Percentiles rank a stretch among this genome's conserved stretches.
Evolutionary conservation across 2,888 invertebrate genomes (phyloP).

Genomic region (Conops quadrifasciatus): DNA sequence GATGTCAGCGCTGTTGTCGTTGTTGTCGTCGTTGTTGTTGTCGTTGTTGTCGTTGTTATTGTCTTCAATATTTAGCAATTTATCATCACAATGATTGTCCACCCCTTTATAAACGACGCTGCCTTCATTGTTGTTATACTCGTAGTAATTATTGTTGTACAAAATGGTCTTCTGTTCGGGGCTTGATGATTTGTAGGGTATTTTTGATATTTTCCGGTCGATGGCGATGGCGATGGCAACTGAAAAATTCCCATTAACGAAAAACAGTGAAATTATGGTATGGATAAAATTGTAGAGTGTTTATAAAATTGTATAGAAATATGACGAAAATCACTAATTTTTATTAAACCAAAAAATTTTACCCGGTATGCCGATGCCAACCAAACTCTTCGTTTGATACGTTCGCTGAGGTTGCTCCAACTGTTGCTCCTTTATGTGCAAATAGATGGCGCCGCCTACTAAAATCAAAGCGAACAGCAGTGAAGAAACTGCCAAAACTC

Average conservation of each 20-base stretch:
- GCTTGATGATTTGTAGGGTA: background rate
- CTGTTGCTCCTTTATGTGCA: slow-evolving; percentile 52
- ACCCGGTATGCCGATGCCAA: background rate
- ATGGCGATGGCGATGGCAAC: slow-evolving; percentile 7
- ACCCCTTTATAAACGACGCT: background rate
- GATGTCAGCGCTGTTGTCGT: background rate
- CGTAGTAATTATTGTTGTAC: background rate
- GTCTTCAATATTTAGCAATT: background rate
- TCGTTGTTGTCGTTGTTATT: slow-evolving; percentile 4
- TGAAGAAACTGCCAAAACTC: slow-evolving; percentile 45
- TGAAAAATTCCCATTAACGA: background rate
- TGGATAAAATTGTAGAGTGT: too few species aligned
- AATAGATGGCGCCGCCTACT: slow-evolving; percentile 52
- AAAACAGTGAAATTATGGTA: too few species aligned
- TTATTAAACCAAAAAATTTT: too few species aligned
- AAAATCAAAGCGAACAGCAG: slow-evolving; percentile 51
- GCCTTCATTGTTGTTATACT: background rate
- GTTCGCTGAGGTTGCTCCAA: slow-evolving; percentile 33
- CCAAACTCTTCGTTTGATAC: too few species aligned
- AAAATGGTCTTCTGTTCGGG: background rate
- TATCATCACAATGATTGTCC: background rate
- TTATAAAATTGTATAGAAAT: too few species aligned
- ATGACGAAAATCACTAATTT: too few species aligned
- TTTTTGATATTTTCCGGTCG: slow-evolving; percentile 5
- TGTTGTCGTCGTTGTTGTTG: background rate